phyloP scores from a whole-genome alignment of 2,797 vertebrate species.

The Epinephelus malabaricus region DNA sequence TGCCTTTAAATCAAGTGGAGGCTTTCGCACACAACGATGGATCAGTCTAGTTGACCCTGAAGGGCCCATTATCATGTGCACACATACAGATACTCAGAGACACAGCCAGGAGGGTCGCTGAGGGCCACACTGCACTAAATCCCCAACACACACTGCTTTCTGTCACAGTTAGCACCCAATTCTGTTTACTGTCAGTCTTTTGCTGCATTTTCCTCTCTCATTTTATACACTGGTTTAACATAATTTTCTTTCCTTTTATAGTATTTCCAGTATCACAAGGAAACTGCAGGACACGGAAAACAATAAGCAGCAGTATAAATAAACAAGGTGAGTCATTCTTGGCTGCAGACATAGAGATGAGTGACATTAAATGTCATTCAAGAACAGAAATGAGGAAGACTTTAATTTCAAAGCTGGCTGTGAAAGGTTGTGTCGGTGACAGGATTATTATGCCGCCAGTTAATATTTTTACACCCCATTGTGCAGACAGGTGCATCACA shows the following conservation, averaged over 20 bases:
- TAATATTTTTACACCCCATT: neutral
- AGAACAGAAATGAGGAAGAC: neutral
- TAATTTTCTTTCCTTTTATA: neutral
- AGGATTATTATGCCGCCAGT: neutral
- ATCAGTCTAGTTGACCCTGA: slow-evolving; percentile 7
- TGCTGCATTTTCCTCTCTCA: slow-evolving; percentile 1
- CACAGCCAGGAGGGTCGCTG: neutral
- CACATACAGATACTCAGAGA: neutral
- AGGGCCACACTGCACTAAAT: neutral
- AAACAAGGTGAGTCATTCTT: slow-evolving; percentile 43
- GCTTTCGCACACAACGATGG: neutral
- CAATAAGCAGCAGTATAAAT: slow-evolving; percentile 4
- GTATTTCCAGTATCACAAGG: slow-evolving; percentile 27
- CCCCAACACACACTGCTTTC: slow-evolving; percentile 19
- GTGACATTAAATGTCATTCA: neutral
- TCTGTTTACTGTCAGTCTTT: neutral
- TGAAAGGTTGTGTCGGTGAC: neutral
- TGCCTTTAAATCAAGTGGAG: slow-evolving; percentile 1
- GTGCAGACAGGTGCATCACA: slow-evolving; percentile 5
- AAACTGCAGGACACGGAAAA: slow-evolving; percentile 1
- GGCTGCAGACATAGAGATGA: slow-evolving; percentile 5
- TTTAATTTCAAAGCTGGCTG: neutral
- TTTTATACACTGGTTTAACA: slow-evolving; percentile 30
- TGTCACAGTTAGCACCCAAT: neutral
- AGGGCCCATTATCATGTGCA: slow-evolving; percentile 4